Base-by-base conservation (phyloP, 2,113 vertebrate genomes). In the Balaenoptera acutorostrata region DNA sequence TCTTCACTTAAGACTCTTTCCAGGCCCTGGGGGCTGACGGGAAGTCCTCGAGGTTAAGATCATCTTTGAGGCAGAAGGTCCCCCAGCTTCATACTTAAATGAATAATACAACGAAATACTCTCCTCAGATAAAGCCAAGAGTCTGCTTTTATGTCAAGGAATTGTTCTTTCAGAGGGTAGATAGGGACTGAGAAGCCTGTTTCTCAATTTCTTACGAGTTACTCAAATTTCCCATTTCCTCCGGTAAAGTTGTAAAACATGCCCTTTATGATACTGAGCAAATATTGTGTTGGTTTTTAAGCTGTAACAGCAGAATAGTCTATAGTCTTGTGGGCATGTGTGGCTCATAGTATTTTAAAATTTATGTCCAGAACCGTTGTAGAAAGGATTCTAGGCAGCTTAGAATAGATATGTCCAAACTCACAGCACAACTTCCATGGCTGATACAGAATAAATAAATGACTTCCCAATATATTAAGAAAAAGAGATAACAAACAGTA, bases 191-290 rank as follows among this genome's bases (percentile, higher is more conserved):
- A 72, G 68, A 86, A 66, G 89, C 4, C 23, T 88, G 61, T 85
- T 91, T 95, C 82, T 86, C 49, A 85, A 88, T 52, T 55, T 92
- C 84, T 77, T 36, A 93, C 25, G 36, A 33, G 33, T 77, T 72
- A 52, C 68, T 75, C 82, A 86, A 59, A 90, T 78, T 94, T 97
- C 90, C 85, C 89, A 85, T 57, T 90, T 92, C 52, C 44, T 52
- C n/a, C 68, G 44, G 33, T 64, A 71, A 84, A 71, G 66, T 27
- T 44, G 39, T 63, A 71, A 86, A 86, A 33, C 52, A 29, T 33
- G 84, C 23, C 72, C 71, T 77, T 92, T 66, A 82, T 29, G 44
- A 71, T 27, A 71, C 72, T 41, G 52, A 96, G 36, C 68, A 64
- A 83, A 77, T 25, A 52, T 69, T 78, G 29, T 36, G 81, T 15